These are phyloP conservation scores for Coendou prehensilis DNA, from an alignment of 2,797 vertebrate species.

Conservation along the genomic window DNA sequence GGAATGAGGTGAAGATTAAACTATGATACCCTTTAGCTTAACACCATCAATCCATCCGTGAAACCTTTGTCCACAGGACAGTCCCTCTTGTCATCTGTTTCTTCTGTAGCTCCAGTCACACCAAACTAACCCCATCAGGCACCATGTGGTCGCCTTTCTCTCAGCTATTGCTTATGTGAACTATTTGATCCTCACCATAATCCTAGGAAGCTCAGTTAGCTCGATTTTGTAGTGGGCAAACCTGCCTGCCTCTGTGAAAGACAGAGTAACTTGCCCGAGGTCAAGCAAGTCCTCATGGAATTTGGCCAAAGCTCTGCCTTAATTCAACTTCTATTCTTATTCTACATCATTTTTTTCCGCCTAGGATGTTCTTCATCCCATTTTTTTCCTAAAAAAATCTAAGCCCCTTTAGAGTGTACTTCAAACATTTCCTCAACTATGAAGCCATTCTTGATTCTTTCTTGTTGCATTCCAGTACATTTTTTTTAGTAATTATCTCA, in stretches of 20 bases:
- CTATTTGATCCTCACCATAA: not conserved
- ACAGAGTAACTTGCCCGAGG: not conserved
- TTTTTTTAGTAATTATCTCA: not conserved
- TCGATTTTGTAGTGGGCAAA: not conserved
- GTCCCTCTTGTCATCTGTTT: not conserved
- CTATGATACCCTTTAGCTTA: not conserved
- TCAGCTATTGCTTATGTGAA: not conserved
- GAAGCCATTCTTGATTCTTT: not conserved
- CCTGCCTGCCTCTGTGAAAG: not conserved
- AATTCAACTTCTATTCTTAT: not conserved
- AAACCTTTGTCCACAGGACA: not conserved
- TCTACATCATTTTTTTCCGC: conserved; percentile 3
- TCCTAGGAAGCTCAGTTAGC: not conserved
- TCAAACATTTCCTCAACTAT: not conserved
- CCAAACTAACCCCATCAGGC: not conserved
- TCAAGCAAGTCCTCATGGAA: not conserved
- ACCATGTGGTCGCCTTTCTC: not conserved
- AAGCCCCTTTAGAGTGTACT: not conserved
- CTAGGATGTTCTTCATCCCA: not conserved
- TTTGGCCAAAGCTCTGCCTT: not conserved
- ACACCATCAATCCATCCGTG: not conserved
- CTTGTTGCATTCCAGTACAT: not conserved
- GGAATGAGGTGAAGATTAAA: not conserved
- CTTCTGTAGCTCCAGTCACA: not conserved
- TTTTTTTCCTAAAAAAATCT: not conserved